phyloP scores from a whole-genome alignment of 2,797 vertebrate genomes.

The Centropyge bicolor region DNA sequence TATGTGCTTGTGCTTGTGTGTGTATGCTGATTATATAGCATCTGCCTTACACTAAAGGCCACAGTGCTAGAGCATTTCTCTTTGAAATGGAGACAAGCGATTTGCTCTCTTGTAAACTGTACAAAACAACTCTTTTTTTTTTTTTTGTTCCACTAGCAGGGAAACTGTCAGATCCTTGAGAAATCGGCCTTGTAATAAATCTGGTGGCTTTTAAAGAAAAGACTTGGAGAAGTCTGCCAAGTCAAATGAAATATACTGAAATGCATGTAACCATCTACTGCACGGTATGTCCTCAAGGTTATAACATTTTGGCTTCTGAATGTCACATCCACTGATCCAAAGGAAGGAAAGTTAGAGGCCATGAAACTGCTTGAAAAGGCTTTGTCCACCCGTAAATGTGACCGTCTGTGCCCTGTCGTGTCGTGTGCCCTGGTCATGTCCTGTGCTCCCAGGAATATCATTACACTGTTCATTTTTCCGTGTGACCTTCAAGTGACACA shows the following conservation, averaged over 20 bases:
- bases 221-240: slow-evolving; percentile 4
- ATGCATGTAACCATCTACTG: not conserved
- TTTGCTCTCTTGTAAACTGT: slow-evolving; percentile 47
- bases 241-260: slow-evolving; percentile 13
- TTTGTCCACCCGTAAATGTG: not conserved
- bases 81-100: slow-evolving; percentile 54
- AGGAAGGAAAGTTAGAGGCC: not conserved
- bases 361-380: not conserved
- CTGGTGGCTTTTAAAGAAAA: slow-evolving; percentile 24
- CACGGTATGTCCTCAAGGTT: slow-evolving; percentile 21
- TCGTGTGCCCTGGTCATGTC: not conserved
- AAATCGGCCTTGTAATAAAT: slow-evolving; percentile 30
- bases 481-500: not conserved
- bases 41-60: slow-evolving; percentile 48
- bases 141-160: not conserved
- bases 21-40: slow-evolving; percentile 20
- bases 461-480: not conserved
- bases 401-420: not conserved
- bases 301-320: slow-evolving; percentile 43
- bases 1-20: not conserved
- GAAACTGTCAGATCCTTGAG: slow-evolving; percentile 51
- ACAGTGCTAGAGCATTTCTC: slow-evolving; percentile 32
- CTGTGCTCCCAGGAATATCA: not conserved
- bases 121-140: slow-evolving; percentile 21
- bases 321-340: slow-evolving; percentile 12